Conservation (phyloP, 2,797 vertebrate species). For the Sebastes iracundus region DNA sequence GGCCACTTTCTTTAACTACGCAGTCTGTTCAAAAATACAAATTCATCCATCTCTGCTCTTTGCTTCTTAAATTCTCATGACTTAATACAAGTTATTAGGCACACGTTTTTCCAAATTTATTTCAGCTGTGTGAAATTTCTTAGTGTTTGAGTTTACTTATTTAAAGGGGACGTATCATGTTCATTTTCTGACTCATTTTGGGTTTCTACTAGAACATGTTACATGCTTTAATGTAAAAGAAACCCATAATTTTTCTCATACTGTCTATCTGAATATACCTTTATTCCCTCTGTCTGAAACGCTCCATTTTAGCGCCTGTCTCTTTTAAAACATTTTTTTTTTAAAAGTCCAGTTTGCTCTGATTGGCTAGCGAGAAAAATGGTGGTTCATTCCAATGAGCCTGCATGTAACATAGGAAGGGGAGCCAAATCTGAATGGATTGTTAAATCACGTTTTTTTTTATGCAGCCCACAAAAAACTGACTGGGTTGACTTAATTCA, state of each 20-base stretch:
- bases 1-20: neutral
- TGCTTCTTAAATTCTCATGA: neutral
- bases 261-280: neutral
- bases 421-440: too few relatives aligned
- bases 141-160: neutral
- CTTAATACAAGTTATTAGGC: neutral
- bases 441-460: too few relatives aligned
- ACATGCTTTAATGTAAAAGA: neutral
- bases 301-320: neutral
- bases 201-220: neutral
- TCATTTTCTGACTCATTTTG: neutral
- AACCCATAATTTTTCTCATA: neutral
- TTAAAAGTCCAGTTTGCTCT: neutral
- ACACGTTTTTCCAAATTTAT: neutral
- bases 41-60: neutral
- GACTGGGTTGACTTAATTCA: too few relatives aligned
- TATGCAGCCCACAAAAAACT: too few relatives aligned
- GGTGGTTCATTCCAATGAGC: too few relatives aligned
- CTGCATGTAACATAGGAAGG: too few relatives aligned
- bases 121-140: neutral
- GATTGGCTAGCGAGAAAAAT: neutral
- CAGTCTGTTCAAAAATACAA: conserved; percentile 11
- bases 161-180: neutral
- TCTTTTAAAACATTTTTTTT: neutral
- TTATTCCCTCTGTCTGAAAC: neutral